Percentiles rank a stretch among this genome's conserved stretches.
These are phyloP conservation scores for Glandiceps talaboti DNA, from an alignment of 53 echinoderm and acorn worm species.

Conservation along the genomic window DNA sequence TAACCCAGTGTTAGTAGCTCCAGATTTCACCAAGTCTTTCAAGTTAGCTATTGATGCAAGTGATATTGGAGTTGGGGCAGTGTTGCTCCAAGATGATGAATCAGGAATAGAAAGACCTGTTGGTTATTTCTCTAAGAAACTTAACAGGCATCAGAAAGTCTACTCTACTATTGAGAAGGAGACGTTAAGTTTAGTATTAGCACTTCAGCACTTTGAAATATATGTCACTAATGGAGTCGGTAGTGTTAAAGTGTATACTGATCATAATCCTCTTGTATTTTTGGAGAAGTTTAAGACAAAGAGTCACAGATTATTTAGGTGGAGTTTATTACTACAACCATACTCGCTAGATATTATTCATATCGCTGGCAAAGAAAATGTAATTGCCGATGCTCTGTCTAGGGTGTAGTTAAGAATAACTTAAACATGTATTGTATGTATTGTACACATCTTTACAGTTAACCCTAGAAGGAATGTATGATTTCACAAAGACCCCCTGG, in stretches of 20 bases:
- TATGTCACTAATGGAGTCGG: constrained; percentile 13
- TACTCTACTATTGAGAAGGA: constrained; percentile 69
- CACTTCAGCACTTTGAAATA: constrained; percentile 39
- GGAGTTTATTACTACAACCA: constrained; percentile 28
- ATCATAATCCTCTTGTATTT: constrained; percentile 30
- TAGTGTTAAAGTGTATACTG: constrained; percentile 13
- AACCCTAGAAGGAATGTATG: too few species aligned
- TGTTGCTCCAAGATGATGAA: constrained; percentile 29
- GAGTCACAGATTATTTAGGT: constrained; percentile 23
- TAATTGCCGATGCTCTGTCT: constrained; percentile 47
- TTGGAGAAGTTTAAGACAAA: constrained; percentile 29
- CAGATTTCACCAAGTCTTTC: constrained; percentile 33
- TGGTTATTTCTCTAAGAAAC: constrained; percentile 39
- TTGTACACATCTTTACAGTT: too few species aligned
- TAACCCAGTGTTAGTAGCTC: constrained; percentile 20
- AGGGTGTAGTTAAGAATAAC: too few species aligned
- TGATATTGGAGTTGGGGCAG: constrained; percentile 40
- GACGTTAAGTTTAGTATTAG: constrained; percentile 24
- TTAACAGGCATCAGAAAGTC: constrained; percentile 27
- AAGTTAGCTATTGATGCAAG: constrained; percentile 41
- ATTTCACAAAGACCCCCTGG: too few species aligned
- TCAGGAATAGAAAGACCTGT: constrained; percentile 35
- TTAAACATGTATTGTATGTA: too few species aligned
- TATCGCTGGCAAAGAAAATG: constrained; percentile 38
- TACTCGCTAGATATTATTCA: constrained; percentile 35